Evolutionary conservation across 1,140 invertebrate species (phyloP), one percentile per base, ranked within the genome.

Genomic region (Panulirus ornatus): DNA sequence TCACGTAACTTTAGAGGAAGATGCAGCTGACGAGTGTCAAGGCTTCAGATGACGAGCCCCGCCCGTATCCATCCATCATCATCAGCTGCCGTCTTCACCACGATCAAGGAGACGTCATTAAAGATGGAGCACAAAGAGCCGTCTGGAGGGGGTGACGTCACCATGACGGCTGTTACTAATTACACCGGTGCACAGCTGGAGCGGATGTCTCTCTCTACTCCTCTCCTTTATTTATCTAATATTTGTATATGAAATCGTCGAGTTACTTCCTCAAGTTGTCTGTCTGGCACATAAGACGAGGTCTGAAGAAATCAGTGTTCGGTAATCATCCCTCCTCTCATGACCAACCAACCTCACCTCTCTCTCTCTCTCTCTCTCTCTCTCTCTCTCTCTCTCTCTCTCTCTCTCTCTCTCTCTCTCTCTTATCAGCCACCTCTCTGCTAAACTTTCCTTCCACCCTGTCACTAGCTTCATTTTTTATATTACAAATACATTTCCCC

Each of bases 281-380:
- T 71, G 9, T 19, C 70, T n/a, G 6, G 27, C 16, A 34, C 70
- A 71, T n/a, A 71, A 14, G 30, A 14, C 14, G 6, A n/a, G 6
- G 27, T 30, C 9, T 30, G 27, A 8, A 34, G 8, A 71, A 19
- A 71, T 34, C 30, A 14, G 9, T 71, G 14, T 27, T 71, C 70
- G 9, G 6, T 71, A 14, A 11, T 30, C 9, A 8, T 34, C 70
- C 30, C 70, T 71, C 16, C 30, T 9, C 9, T 9, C 9, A 14
- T 19, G 8, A 9, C 30, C n/a, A n/a, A n/a, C n/a, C n/a, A n/a
- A n/a, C n/a, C n/a, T n/a, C n/a, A n/a, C n/a, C n/a, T n/a, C n/a
- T 71, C 70, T 71, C 70, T 71, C 70, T 71, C 70, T 71, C 70
- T 71, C 70, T 71, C 70, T 71, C 70, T 71, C 70, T 71, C 70